Base-by-base conservation (phyloP, 2,888 invertebrate species). In the Cancer borealis region DNA sequence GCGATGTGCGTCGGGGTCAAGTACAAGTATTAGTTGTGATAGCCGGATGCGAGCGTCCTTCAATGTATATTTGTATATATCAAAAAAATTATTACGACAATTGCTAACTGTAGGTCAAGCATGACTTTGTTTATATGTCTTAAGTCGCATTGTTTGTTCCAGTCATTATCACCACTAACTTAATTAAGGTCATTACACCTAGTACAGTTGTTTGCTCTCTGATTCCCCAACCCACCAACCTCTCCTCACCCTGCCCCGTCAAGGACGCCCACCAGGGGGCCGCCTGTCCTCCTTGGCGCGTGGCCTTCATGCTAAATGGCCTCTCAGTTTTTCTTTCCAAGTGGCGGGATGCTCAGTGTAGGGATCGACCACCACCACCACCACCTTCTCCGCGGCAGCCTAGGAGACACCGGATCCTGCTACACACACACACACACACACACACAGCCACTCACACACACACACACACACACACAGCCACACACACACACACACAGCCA, bases 21-120 rank as follows among this genome's bases (percentile, higher is more conserved):
- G 84, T 84, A 84, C 84, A 84, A 84, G 84, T 84, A 84, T 84
- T 84, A 84, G 84, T 84, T 84, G 84, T 84, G 84, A 84, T 84
- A 84, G 84, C 30, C 14, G 84, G 84, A 84, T 14, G 84, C 39
- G 14, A 84, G 84, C 84, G 84, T 84, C 39, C 84, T 10, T 84
- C 14, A 4, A 84, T 84, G 84, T 84, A 84, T 84, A 84, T 84
- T 84, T 84, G 84, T 84, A 84, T 84, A 84, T 84, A 84, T 21
- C 39, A 60, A n/a, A 84, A 39, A 84, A 84, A 39, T 84, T 79
- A 30, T 79, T 39, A 84, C 39, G 84, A 84, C 84, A 84, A 84
- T 84, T 84, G 39, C 84, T 84, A 84, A 14, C 14, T 39, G 6
- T 84, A 84, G 84, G 84, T 39, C 84, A 39, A 39, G 39, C 84